These are phyloP conservation scores for Bovichtus variegatus DNA, from an alignment of 2,797 vertebrate species.

Conservation along the genomic window DNA sequence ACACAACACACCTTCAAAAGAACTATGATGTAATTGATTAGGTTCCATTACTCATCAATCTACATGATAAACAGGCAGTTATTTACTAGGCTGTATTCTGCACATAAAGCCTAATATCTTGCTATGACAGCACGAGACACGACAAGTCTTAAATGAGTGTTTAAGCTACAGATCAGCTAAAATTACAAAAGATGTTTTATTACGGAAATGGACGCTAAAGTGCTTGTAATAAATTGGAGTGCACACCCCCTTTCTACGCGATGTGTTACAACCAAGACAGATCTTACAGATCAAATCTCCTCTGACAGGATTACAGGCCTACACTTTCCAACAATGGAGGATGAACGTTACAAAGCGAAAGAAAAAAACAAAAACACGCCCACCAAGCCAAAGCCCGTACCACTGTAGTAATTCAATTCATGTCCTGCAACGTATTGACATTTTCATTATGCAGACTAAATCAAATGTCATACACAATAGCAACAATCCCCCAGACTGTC, in stretches of 20 bases:
- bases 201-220: not conserved
- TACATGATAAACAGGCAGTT: conserved; percentile 4
- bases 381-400: conserved; percentile 7
- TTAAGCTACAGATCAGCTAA: not conserved
- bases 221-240: conserved; percentile 1
- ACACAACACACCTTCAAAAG: conserved; percentile 47
- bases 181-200: not conserved
- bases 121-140: not conserved
- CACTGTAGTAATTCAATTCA: conserved; percentile 35
- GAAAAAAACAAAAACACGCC: not conserved
- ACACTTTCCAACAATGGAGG: conserved; percentile 46
- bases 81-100: not conserved
- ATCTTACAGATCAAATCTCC: conserved; percentile 49
- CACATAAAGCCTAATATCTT: not conserved
- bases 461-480: conserved; percentile 63
- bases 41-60: conserved; percentile 1
- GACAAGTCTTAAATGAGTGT: not conserved
- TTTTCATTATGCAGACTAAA: conserved; percentile 65
- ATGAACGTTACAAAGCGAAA: conserved; percentile 40
- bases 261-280: conserved; percentile 10
- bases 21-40: conserved; percentile 16
- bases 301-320: conserved; percentile 65
- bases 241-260: not conserved
- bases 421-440: conserved; percentile 65
- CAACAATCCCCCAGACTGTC: conserved; percentile 28